Percentiles rank a stretch among this genome's conserved stretches.
Evolutionary conservation across 2,113 vertebrate species (phyloP).

Genomic region (Sula dactylatra): DNA sequence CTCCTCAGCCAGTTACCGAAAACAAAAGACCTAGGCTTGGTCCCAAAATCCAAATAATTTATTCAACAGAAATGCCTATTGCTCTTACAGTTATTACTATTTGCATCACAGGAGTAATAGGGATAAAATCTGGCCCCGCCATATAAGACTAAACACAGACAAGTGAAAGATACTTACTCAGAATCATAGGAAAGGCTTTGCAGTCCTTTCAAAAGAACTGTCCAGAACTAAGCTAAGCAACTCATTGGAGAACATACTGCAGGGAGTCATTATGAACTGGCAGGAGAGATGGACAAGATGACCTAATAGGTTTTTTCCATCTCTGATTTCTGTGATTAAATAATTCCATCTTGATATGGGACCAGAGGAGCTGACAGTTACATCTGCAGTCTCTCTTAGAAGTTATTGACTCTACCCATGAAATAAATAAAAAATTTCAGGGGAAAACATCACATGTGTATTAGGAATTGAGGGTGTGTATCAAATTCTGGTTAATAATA

Average conservation of each 20-base stretch:
- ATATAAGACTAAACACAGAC: not conserved
- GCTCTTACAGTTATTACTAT: not conserved
- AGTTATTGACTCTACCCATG: not conserved
- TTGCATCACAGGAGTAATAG: not conserved
- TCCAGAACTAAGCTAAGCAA: not conserved
- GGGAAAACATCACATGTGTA: not conserved
- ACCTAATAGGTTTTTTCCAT: constrained; percentile 9
- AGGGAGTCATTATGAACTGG: not conserved
- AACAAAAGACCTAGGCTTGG: not conserved
- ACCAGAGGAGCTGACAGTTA: not conserved
- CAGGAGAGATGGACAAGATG: constrained; percentile 28
- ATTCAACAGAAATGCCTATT: not conserved
- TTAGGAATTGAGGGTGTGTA: not conserved
- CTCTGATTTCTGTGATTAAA: not conserved
- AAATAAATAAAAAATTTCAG: not conserved
- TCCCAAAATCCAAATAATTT: not conserved
- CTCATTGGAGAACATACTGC: not conserved
- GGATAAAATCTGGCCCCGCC: not conserved
- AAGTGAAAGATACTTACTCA: not conserved
- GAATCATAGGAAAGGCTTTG: not conserved
- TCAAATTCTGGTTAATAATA: not conserved
- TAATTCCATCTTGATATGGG: not conserved
- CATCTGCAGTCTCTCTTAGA: not conserved
- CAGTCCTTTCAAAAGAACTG: not conserved
- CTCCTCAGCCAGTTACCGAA: not conserved